Evolutionary conservation across 2,888 invertebrate species (phyloP).

Genomic region (Eubasilissa splendida): DNA sequence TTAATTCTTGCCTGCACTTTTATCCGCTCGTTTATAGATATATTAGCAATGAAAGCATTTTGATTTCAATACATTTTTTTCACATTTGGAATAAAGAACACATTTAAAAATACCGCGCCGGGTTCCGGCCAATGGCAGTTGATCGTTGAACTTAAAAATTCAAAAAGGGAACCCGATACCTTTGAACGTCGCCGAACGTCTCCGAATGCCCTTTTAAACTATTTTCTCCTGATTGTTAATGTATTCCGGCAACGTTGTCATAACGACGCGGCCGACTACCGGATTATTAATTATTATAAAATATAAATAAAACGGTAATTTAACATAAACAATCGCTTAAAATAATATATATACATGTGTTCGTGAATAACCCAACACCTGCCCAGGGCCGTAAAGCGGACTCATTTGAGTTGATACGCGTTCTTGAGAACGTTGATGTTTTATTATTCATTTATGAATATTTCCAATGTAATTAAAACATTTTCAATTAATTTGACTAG

Average conservation of each 20-base stretch:
- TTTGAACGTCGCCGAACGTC: constrained; percentile 8
- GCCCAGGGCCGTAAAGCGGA: constrained; percentile 4
- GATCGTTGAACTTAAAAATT: background rate
- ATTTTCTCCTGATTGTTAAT: constrained; percentile 4
- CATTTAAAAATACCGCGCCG: constrained; percentile 9
- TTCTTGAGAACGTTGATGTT: too few species aligned
- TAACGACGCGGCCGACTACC: constrained; percentile 41
- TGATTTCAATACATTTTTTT: background rate
- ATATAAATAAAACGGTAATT: constrained; percentile 26
- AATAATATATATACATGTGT: constrained; percentile 47
- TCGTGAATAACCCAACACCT: constrained; percentile 37
- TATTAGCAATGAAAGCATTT: background rate
- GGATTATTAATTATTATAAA: constrained; percentile 40
- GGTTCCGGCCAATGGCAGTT: background rate
- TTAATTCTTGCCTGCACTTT: too few species aligned
- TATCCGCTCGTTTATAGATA: too few species aligned
- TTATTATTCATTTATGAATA: too few species aligned
- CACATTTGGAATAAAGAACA: constrained; percentile 2
- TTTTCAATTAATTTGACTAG: too few species aligned
- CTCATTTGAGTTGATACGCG: too few species aligned
- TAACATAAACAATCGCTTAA: constrained; percentile 41
- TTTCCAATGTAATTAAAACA: too few species aligned
- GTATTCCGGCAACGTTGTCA: constrained; percentile 2
- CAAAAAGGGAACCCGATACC: constrained; percentile 22
- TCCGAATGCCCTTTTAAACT: constrained; percentile 21